Base-by-base conservation (phyloP, 1,140 invertebrate species). In the Portunus trituberculatus region DNA sequence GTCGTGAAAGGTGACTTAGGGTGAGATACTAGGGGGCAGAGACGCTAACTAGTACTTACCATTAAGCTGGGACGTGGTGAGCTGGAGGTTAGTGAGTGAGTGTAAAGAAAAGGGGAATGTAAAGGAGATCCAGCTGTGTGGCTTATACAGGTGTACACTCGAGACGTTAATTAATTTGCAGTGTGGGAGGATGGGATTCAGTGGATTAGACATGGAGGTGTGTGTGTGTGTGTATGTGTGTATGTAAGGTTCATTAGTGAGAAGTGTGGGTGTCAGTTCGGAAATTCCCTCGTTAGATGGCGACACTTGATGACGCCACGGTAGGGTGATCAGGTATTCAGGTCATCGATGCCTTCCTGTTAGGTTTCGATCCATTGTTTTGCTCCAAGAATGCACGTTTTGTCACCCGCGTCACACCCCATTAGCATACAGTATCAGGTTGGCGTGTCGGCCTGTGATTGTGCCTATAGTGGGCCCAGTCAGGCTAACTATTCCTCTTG, bases 181-280 rank as follows among this genome's bases (percentile, higher is more conserved):
- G 67, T 25, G 20, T n/a, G 67, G 25, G 67, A 25, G 67, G 20
- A 1, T 2, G n/a, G 12, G n/a, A 25, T 4, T 4, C 7, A 25
- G 59, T 76, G 59, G 4, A 25, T 76, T 76, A 25, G 12, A n/a
- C 20, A n/a, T 76, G 67, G 12, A 20, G 12, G 76, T 86, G 48
- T 93, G 82, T 84, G 39, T 91, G 39, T 93, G 39, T 93, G 82
- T 83, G 52, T 59, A 12, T 91, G 82, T 83, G n/a, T 93, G 39
- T 93, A 16, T 93, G 32, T 76, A 14, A n/a, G 46, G 52, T 59
- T 59, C 12, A 59, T 59, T 59, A 59, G 16, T 14, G 52, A 59
- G 16, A 59, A 59, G 16, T 59, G 52, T 10, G 52, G 10, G 16
- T 59, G 39, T 39, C 39, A 39, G 16, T 59, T 12, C 52, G 16